phyloP scores from a whole-genome alignment of 2,113 vertebrate species.

The Tenrec ecaudatus region DNA sequence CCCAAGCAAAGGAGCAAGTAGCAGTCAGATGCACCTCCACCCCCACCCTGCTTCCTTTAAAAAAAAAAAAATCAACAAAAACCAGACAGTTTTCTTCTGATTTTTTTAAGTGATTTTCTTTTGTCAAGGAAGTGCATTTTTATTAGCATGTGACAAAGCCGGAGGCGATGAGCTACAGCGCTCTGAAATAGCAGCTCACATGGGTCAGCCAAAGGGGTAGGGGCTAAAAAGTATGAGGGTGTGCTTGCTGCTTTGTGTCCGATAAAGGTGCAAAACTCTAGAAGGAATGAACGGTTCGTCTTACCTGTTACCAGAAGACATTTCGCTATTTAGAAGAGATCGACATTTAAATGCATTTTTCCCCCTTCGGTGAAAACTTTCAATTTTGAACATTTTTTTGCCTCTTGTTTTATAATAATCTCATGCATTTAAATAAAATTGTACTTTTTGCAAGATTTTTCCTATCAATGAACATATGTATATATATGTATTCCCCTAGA shows the following conservation, averaged over 20 bases:
- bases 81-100: background rate
- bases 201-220: background rate
- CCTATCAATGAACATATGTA: background rate
- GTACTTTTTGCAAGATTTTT: slow-evolving; percentile 3
- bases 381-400: background rate
- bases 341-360: background rate
- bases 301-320: background rate
- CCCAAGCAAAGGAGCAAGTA: background rate
- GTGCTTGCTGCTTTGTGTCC: background rate
- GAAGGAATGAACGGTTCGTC: background rate
- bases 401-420: slow-evolving; percentile 18
- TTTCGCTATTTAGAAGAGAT: background rate
- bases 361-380: slow-evolving; percentile 24
- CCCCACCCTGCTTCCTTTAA: background rate
- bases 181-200: background rate
- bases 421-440: background rate
- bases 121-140: background rate
- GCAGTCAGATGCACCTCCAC: background rate
- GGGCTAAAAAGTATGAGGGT: background rate
- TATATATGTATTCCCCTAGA: background rate
- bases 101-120: background rate
- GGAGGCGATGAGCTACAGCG: background rate
- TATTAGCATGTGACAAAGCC: background rate
- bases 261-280: background rate
- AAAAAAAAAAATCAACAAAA: background rate